phyloP scores from a whole-genome alignment of 2,888 invertebrate genomes.

The Gerris lacustris region DNA sequence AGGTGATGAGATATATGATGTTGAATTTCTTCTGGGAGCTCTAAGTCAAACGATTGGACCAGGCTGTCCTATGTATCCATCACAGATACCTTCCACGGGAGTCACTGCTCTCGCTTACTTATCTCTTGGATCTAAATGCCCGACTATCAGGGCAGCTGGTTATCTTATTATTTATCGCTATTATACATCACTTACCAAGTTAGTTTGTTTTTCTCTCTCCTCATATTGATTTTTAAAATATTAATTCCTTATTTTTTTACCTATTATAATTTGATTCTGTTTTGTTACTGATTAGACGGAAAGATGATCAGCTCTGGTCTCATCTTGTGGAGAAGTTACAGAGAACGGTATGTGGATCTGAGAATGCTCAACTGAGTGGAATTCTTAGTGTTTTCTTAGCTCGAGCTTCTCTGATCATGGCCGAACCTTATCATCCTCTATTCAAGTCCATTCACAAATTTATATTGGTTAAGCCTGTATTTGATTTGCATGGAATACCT shows the following conservation, averaged over 20 bases:
- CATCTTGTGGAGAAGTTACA: slow-evolving; percentile 55
- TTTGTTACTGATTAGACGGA: neutral
- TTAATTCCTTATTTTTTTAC: no score
- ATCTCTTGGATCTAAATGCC: slow-evolving; percentile 24
- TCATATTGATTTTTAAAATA: no score
- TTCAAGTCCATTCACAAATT: slow-evolving; percentile 68
- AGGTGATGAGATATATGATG: slow-evolving; percentile 54
- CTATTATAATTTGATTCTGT: no score
- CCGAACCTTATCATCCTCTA: slow-evolving; percentile 60
- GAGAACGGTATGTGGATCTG: slow-evolving; percentile 43
- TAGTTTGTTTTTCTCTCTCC: neutral
- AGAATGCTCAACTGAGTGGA: slow-evolving; percentile 44
- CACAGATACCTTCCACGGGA: neutral
- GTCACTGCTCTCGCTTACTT: slow-evolving; percentile 10
- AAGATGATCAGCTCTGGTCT: slow-evolving; percentile 38
- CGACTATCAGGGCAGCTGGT: slow-evolving; percentile 10
- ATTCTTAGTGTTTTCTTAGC: slow-evolving; percentile 59
- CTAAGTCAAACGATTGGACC: slow-evolving; percentile 61
- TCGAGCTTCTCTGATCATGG: slow-evolving; percentile 53
- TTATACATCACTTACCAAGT: neutral
- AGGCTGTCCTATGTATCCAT: slow-evolving; percentile 33
- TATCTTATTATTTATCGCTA: slow-evolving; percentile 14
- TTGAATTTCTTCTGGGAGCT: slow-evolving; percentile 66
- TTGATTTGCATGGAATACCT: slow-evolving; percentile 69
- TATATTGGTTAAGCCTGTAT: slow-evolving; percentile 59